Evolutionary conservation across 2,113 vertebrate species (phyloP), one percentile per base, ranked within the genome.

Genomic region (Brachyhypopomus occidentalis): DNA sequence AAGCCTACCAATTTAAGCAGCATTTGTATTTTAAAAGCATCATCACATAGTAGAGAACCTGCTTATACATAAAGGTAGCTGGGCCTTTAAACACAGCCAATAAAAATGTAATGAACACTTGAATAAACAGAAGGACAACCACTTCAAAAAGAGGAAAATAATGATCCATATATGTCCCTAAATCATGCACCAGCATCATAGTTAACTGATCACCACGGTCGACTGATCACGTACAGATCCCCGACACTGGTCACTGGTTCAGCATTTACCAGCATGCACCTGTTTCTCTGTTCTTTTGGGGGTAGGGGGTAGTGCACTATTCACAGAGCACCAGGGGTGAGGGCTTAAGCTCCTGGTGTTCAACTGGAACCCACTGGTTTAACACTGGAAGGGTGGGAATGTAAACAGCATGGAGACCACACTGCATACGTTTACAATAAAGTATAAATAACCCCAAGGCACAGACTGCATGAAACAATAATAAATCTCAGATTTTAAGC

Each of bases 361-460:
- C 4, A 70, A 67, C 19, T 14, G 66, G 55, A 48, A 76, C 52
- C 34, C 38, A 81, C 20, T 34, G 66, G 25, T 16, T 77, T 8
- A 71, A 56, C 30, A 62, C 4, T 5, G n/a, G 52, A 74, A 63
- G 52, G 66, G 52, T 38, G 58, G 25, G 41, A 30, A 41, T 19
- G 41, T 52, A 62, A 77, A 83, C 73, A 22, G 12, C 45, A 52
- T 27, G 34, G 14, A 17, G 19, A 64, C 25, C 55, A 23, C 23
- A 82, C 75, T 72, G 72, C 72, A 81, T 70, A 58, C 66, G 20
- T 30, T 66, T 55, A 78, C 78, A 52, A 77, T 62, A 82, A 77
- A 52, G 66, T 81, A 59, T 20, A 25, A 36, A 80, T 66, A 3
- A 56, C 1, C n/a, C 56, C 71, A 85, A 85, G 84, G 79, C 84